Percentiles rank a stretch among this genome's conserved stretches.
Conservation (phyloP, 1,140 invertebrate genomes). For the Bombus ignitus region DNA sequence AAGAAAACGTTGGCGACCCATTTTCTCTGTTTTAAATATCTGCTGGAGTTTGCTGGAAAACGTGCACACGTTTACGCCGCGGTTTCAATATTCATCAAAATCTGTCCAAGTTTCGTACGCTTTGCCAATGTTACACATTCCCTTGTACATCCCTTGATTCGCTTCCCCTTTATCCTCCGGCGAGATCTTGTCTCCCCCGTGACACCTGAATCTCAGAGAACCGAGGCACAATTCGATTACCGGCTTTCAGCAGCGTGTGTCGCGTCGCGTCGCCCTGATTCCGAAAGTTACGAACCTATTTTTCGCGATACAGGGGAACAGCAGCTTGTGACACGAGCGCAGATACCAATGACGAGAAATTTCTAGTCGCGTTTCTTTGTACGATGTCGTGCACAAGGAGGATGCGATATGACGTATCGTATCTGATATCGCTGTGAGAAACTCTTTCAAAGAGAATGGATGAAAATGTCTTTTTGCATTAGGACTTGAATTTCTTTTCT, state of each 20-base stretch:
- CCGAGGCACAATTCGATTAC: slow-evolving; percentile 27
- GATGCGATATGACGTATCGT: no score
- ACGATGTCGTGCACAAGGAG: background rate
- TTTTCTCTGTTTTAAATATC: slow-evolving; percentile 44
- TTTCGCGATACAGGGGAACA: background rate
- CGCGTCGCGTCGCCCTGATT: background rate
- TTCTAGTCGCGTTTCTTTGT: background rate
- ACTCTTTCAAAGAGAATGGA: no score
- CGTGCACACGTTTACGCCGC: slow-evolving; percentile 8
- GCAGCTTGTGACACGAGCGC: no score
- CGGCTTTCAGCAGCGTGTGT: background rate
- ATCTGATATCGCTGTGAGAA: no score
- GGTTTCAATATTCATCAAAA: slow-evolving; percentile 47
- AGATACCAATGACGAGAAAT: background rate
- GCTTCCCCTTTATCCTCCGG: no score
- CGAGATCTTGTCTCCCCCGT: background rate
- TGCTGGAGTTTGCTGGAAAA: background rate
- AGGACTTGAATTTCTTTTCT: no score
- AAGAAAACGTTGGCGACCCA: slow-evolving; percentile 14
- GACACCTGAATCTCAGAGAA: slow-evolving; percentile 12
- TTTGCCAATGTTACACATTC: background rate
- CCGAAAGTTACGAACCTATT: background rate
- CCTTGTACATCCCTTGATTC: no score
- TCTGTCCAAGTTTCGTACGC: background rate
- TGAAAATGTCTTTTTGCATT: no score